A percentile compares a stretch with the other conserved stretches of the same genome.
These are phyloP conservation scores for Sorex maritimensis DNA, from an alignment of 2,797 vertebrate genomes.

Conservation along the genomic window DNA sequence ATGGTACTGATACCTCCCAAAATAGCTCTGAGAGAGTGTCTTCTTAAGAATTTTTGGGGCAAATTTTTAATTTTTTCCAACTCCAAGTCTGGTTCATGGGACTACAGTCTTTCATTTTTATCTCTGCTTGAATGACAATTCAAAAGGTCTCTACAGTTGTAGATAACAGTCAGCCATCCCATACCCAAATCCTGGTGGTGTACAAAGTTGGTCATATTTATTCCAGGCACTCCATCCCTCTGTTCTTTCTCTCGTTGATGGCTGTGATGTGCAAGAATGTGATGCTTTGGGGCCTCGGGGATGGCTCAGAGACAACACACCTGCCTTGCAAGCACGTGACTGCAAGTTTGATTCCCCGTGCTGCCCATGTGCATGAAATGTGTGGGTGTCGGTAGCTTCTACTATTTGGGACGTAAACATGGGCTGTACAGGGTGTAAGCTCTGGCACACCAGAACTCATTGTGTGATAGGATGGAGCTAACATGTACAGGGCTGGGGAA, in stretches of 20 bases:
- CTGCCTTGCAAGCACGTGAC: too few species aligned
- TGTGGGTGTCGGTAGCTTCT: too few species aligned
- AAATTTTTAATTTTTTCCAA: neutral
- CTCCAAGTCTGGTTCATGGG: neutral
- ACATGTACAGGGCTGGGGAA: too few species aligned
- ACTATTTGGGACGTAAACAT: too few species aligned
- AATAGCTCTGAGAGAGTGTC: neutral
- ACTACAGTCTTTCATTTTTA: neutral
- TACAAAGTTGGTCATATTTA: neutral
- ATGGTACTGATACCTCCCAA: too few species aligned
- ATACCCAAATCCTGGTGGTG: neutral
- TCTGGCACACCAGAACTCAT: too few species aligned
- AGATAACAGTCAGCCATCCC: neutral
- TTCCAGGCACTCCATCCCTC: neutral
- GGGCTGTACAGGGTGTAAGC: too few species aligned
- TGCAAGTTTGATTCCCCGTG: too few species aligned
- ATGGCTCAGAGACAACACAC: too few species aligned
- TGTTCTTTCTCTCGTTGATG: neutral
- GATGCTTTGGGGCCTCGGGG: too few species aligned
- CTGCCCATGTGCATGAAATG: too few species aligned
- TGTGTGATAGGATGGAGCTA: too few species aligned
- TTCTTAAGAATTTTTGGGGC: neutral
- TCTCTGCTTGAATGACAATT: neutral
- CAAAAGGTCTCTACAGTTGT: neutral
- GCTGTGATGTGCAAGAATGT: neutral